phyloP scores from a whole-genome alignment of 1,140 invertebrate genomes.

The Chelonus insularis region DNA sequence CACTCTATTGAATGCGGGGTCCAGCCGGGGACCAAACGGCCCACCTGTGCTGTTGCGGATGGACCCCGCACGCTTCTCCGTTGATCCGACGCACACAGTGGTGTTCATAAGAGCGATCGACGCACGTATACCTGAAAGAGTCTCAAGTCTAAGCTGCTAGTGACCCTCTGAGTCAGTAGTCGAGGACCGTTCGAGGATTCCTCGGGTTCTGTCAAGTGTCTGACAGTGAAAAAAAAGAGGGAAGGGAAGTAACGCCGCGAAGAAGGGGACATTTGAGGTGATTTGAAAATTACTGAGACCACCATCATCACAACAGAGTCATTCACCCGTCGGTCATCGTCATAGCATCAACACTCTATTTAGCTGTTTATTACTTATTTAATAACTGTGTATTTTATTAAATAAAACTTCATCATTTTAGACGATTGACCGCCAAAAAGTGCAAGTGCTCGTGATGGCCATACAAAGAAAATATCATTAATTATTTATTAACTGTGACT shows the following conservation, averaged over 20 bases:
- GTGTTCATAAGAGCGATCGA: slow-evolving; percentile 45
- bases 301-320: slow-evolving; percentile 44
- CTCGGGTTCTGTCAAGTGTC: not conserved
- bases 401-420: not conserved
- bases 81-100: slow-evolving; percentile 45
- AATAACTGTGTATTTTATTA: not conserved
- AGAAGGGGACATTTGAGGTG: slow-evolving; percentile 33
- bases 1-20: slow-evolving; percentile 19
- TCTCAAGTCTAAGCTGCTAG: not conserved
- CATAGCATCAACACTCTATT: slow-evolving; percentile 36
- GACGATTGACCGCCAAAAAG: no score
- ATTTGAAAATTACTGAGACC: slow-evolving; percentile 44
- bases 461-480: no score
- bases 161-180: not conserved
- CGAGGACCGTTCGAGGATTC: not conserved
- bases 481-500: no score
- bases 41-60: slow-evolving; percentile 50
- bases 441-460: not conserved
- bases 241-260: not conserved
- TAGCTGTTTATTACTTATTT: slow-evolving; percentile 6
- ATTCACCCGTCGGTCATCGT: slow-evolving; percentile 53
- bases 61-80: slow-evolving; percentile 46
- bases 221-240: not conserved
- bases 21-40: slow-evolving; percentile 37
- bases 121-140: slow-evolving; percentile 25